These are phyloP conservation scores for Hyla sarda DNA, from an alignment of 2,113 vertebrate genomes.

Conservation along the genomic window DNA sequence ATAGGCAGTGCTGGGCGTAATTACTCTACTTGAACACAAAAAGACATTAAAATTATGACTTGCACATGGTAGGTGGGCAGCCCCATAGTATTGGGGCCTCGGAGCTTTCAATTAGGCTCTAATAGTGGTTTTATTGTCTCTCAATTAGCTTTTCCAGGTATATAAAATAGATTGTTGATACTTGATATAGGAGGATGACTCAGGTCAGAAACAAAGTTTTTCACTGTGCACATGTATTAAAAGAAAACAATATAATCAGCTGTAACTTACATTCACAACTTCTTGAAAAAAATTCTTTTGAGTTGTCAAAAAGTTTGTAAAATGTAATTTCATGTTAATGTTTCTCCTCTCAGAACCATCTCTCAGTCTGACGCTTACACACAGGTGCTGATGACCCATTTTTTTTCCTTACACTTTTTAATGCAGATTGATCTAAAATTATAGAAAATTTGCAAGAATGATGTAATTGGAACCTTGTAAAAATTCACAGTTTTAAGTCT, in stretches of 20 bases:
- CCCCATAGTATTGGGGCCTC: too few species aligned
- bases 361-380: slow-evolving; percentile 59
- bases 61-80: too few species aligned
- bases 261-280: neutral
- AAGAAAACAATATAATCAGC: neutral
- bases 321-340: slow-evolving; percentile 59
- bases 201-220: neutral
- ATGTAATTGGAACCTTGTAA: slow-evolving; percentile 35
- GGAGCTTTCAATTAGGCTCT: neutral
- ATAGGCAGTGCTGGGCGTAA: too few species aligned
- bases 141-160: neutral
- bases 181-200: neutral
- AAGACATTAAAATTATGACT: too few species aligned
- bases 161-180: neutral
- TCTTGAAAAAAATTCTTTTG: neutral
- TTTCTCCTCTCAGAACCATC: slow-evolving; percentile 59
- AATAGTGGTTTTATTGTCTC: neutral
- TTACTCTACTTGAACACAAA: too few species aligned
- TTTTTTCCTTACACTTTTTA: slow-evolving; percentile 62
- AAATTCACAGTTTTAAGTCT: slow-evolving; percentile 19
- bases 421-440: slow-evolving; percentile 67
- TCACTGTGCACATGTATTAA: neutral
- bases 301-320: neutral
- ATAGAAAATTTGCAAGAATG: slow-evolving; percentile 60
- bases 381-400: slow-evolving; percentile 63